A percentile compares a stretch with the other conserved stretches of the same genome.
These are phyloP conservation scores for Pundamilia nyererei DNA, from an alignment of 2,113 vertebrate species.

Conservation along the genomic window DNA sequence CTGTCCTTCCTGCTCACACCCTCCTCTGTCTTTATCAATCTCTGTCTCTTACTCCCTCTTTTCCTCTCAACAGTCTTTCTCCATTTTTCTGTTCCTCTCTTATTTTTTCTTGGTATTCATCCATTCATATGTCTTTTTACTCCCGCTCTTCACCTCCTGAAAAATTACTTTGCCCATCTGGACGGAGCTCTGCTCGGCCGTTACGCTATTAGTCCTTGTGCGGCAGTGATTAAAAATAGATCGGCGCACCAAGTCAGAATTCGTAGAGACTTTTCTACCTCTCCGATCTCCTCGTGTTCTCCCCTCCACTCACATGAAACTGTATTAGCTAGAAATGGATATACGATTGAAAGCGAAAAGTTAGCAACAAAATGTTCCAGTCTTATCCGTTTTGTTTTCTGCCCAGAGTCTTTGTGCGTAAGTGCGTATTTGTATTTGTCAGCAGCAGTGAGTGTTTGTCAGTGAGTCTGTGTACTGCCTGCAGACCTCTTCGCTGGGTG, in stretches of 20 bases:
- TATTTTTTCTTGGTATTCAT: conserved; percentile 8
- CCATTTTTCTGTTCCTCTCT: conserved; percentile 22
- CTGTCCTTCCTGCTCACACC: conserved; percentile 22
- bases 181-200: conserved; percentile 20
- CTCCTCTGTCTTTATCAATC: conserved; percentile 48
- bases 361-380: conserved; percentile 5
- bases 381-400: neutral
- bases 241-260: conserved; percentile 47
- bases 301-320: neutral
- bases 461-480: conserved; percentile 33
- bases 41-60: conserved; percentile 28
- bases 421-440: neutral
- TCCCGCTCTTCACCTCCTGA: conserved; percentile 24
- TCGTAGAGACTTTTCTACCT: conserved; percentile 39
- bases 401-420: neutral
- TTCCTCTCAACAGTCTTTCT: conserved; percentile 2
- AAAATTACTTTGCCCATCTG: conserved; percentile 62
- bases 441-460: conserved; percentile 16
- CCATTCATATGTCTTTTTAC: conserved; percentile 15
- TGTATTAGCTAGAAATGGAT: neutral
- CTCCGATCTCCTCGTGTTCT: conserved; percentile 11
- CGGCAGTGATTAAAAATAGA: conserved; percentile 65
- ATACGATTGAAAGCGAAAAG: conserved; percentile 19
- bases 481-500: conserved; percentile 45
- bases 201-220: conserved; percentile 50